Conservation (phyloP, 2,888 invertebrate species). For the Acrocera orbiculus region DNA sequence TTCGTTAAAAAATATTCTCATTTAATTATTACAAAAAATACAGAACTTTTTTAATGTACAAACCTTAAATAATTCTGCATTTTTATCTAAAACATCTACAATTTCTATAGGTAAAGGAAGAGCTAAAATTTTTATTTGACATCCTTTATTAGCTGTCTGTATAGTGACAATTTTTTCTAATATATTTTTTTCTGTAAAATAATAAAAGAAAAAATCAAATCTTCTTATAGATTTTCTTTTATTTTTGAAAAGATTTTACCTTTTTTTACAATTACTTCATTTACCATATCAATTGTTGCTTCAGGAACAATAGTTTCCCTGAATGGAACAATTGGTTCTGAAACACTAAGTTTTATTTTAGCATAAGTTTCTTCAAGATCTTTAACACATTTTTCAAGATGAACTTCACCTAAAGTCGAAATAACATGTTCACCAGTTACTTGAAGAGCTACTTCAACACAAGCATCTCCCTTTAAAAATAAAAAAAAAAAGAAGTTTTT, state of each 20-base stretch:
- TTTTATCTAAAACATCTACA: slow-evolving; percentile 51
- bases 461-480: slow-evolving; percentile 59
- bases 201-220: background rate
- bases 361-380: slow-evolving; percentile 73
- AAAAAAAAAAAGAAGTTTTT: too few relatives aligned
- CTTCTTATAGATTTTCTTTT: slow-evolving; percentile 9
- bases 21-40: too few relatives aligned
- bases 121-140: slow-evolving; percentile 54
- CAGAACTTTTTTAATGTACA: too few relatives aligned
- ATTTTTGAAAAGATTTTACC: slow-evolving; percentile 8
- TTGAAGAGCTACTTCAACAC: slow-evolving; percentile 75
- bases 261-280: slow-evolving; percentile 59
- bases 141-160: slow-evolving; percentile 53
- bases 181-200: slow-evolving; percentile 24
- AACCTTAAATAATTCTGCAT: slow-evolving; percentile 50
- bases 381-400: slow-evolving; percentile 85
- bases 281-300: slow-evolving; percentile 68
- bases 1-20: too few relatives aligned
- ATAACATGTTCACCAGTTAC: slow-evolving; percentile 92
- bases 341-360: slow-evolving; percentile 72
- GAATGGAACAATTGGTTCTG: slow-evolving; percentile 91
- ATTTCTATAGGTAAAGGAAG: slow-evolving; percentile 56
- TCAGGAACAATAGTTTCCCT: slow-evolving; percentile 78
- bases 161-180: slow-evolving; percentile 39
- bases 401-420: slow-evolving; percentile 91